A percentile compares a stretch with the other conserved stretches of the same genome.
Evolutionary conservation across 2,797 vertebrate genomes (phyloP).

Genomic region (Ptychadena robeensis): DNA sequence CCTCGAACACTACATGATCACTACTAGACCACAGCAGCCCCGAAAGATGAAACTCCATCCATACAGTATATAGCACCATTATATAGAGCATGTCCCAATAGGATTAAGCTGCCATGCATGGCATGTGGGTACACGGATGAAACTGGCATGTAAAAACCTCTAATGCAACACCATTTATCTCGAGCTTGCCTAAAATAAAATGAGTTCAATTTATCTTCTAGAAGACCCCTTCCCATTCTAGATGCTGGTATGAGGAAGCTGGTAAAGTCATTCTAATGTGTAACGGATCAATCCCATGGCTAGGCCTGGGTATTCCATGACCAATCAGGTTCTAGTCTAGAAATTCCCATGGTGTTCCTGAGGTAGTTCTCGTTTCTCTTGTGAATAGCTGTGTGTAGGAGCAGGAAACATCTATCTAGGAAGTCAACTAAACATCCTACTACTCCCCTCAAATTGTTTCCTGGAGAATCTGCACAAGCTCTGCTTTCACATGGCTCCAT

Average conservation of each 20-base stretch:
- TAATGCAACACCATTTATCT: neutral
- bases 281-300: neutral
- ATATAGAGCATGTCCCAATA: neutral
- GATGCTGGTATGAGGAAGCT: neutral
- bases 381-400: neutral
- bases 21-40: neutral
- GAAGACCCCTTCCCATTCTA: neutral
- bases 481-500: neutral
- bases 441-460: neutral
- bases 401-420: neutral
- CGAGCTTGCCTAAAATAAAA: neutral
- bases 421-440: neutral
- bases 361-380: conserved; percentile 10
- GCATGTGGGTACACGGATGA: neutral
- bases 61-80: conserved; percentile 12
- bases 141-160: neutral
- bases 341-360: neutral
- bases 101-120: neutral
- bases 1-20: neutral
- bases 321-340: no score
- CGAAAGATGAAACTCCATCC: neutral
- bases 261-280: neutral
- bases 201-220: neutral
- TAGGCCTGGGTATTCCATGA: neutral
- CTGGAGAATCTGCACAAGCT: no score